Evolutionary conservation across 2,888 invertebrate species (phyloP).

Genomic region (Neoitamus cyanurus): DNA sequence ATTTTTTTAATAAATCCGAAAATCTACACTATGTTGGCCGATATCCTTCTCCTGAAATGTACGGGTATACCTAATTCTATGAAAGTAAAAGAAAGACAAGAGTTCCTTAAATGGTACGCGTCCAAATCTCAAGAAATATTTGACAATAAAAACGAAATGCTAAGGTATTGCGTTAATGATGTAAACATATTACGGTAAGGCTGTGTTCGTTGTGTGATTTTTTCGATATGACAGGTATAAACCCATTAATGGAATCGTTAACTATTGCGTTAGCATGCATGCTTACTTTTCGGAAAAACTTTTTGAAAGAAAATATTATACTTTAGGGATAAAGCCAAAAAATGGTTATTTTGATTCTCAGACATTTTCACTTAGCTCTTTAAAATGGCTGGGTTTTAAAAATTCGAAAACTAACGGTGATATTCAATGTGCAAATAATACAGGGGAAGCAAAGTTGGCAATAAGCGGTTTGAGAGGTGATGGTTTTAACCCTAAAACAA

Average conservation of each 20-base stretch:
- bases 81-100: slow-evolving; percentile 8
- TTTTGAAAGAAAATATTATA: slow-evolving; percentile 1
- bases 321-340: not conserved
- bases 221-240: slow-evolving; percentile 2
- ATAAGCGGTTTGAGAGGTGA: not conserved
- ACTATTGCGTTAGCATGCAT: slow-evolving; percentile 38
- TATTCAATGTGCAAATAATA: not conserved
- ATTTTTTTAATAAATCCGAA: slow-evolving; percentile 24
- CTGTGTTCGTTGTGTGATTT: slow-evolving; percentile 17
- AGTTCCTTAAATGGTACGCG: slow-evolving; percentile 21
- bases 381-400: not conserved
- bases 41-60: slow-evolving; percentile 17
- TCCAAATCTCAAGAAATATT: slow-evolving; percentile 24
- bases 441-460: not conserved
- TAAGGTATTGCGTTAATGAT: slow-evolving; percentile 35
- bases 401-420: not conserved
- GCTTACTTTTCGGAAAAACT: slow-evolving; percentile 32
- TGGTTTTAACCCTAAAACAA: not conserved
- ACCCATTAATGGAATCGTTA: slow-evolving; percentile 13
- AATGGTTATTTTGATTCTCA: not conserved
- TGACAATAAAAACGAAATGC: slow-evolving; percentile 3
- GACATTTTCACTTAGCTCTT: not conserved
- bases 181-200: slow-evolving; percentile 41
- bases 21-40: slow-evolving; percentile 41
- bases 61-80: slow-evolving; percentile 29